These are phyloP conservation scores for Nymphalis urticae DNA, from an alignment of 2,888 invertebrate genomes.

Conservation along the genomic window DNA sequence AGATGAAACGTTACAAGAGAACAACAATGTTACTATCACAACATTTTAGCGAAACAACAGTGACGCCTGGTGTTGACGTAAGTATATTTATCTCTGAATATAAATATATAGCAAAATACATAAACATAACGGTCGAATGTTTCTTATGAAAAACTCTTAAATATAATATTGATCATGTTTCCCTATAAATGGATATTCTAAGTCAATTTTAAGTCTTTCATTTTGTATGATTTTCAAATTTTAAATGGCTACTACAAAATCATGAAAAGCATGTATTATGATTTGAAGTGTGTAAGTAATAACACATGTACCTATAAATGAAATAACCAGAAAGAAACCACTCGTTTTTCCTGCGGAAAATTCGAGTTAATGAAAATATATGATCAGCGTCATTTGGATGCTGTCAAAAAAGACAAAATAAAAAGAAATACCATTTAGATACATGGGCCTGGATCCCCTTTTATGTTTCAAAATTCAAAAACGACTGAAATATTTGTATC, in stretches of 20 bases:
- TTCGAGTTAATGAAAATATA: slow-evolving; percentile 4
- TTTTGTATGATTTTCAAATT: too few species aligned
- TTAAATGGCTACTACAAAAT: too few species aligned
- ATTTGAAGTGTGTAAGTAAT: not conserved
- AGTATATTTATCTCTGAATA: slow-evolving; percentile 46
- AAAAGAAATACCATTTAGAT: not conserved
- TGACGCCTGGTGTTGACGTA: slow-evolving; percentile 73
- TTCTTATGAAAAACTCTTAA: too few species aligned
- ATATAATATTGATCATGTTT: too few species aligned
- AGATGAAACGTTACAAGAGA: slow-evolving; percentile 49
- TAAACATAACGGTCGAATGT: too few species aligned
- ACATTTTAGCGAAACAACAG: slow-evolving; percentile 69
- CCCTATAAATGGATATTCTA: too few species aligned
- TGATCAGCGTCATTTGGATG: not conserved
- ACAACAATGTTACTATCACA: slow-evolving; percentile 66
- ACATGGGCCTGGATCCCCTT: not conserved
- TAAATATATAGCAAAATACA: too few species aligned
- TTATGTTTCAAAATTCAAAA: not conserved
- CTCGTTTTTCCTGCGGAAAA: not conserved
- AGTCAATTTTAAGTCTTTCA: too few species aligned
- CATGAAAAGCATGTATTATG: not conserved
- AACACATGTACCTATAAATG: not conserved
- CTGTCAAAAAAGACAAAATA: not conserved
- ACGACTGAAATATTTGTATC: too few species aligned
- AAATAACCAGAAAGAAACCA: not conserved